Percentiles rank a stretch among this genome's conserved stretches.
phyloP scores from a whole-genome alignment of 2,888 invertebrate species.

The Pyrrhosoma nymphula region DNA sequence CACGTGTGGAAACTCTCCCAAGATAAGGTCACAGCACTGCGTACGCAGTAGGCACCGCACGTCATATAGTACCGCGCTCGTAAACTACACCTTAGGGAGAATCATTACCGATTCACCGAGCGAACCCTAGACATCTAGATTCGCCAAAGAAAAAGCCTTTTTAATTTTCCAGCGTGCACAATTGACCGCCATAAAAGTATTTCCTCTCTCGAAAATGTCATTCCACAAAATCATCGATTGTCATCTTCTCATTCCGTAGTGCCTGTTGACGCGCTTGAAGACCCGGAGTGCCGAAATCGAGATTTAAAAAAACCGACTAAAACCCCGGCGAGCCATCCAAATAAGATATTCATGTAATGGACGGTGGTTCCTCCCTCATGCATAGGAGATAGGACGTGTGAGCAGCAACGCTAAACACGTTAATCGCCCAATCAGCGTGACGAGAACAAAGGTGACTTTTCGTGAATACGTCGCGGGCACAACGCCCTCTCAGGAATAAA shows the following conservation, averaged over 20 bases:
- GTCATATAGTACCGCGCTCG: background rate
- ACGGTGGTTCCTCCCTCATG: conserved; percentile 28
- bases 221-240: conserved; percentile 12
- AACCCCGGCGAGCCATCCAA: background rate
- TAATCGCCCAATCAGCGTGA: conserved; percentile 49
- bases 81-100: background rate
- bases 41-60: background rate
- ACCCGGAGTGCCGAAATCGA: background rate
- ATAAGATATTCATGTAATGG: conserved; percentile 48
- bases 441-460: conserved; percentile 31
- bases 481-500: background rate
- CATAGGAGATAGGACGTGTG: conserved; percentile 41
- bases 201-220: background rate
- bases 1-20: background rate
- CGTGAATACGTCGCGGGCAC: conserved; percentile 20
- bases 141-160: background rate
- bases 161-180: conserved; percentile 23
- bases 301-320: background rate
- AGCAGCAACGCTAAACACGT: conserved; percentile 28
- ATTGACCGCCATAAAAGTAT: conserved; percentile 23
- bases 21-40: background rate
- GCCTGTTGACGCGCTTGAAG: background rate
- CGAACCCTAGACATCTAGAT: background rate
- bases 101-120: background rate
- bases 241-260: background rate